Evolutionary conservation across 2,797 vertebrate species (phyloP).

Genomic region (Myiothlypis coronata): DNA sequence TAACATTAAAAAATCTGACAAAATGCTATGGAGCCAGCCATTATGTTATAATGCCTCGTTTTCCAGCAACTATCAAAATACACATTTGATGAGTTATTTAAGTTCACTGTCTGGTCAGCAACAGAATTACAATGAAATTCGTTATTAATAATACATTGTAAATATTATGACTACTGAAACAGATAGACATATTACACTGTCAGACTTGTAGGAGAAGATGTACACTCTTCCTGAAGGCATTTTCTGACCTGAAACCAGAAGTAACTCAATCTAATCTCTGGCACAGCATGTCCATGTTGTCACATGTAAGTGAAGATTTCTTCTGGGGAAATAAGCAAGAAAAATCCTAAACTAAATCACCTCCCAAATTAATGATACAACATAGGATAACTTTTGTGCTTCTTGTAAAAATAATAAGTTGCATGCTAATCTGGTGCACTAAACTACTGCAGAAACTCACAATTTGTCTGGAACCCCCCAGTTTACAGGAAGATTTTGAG

Average conservation of each 20-base stretch:
- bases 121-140: conserved; percentile 16
- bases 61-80: conserved; percentile 26
- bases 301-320: neutral
- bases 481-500: neutral
- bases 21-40: neutral
- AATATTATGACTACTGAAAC: conserved; percentile 38
- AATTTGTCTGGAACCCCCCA: neutral
- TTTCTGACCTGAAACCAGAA: conserved; percentile 3
- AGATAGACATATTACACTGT: neutral
- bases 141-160: conserved; percentile 24
- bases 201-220: conserved; percentile 1
- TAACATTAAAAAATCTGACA: neutral
- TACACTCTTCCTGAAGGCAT: neutral
- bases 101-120: conserved; percentile 41
- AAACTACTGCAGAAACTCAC: neutral
- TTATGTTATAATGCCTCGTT: neutral
- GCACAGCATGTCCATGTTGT: accelerated
- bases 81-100: conserved; percentile 13
- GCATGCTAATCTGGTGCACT: neutral
- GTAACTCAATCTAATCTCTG: neutral
- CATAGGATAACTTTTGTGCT: neutral
- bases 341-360: neutral
- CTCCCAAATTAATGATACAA: neutral
- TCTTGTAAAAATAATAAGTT: neutral
- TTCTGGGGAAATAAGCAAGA: neutral